phyloP scores from a whole-genome alignment of 2,113 vertebrate genomes.

The Ochotona princeps region DNA sequence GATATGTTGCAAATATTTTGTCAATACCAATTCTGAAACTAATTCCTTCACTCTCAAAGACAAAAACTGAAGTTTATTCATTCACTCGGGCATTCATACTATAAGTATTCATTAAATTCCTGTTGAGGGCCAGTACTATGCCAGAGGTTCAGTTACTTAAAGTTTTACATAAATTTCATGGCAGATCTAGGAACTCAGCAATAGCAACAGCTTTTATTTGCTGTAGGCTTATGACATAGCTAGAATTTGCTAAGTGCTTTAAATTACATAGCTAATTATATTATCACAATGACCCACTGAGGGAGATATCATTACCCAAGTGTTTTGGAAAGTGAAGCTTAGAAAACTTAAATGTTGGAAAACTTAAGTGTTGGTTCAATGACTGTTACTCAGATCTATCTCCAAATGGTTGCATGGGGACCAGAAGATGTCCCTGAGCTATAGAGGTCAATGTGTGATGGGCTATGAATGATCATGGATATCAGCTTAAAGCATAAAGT shows the following conservation, averaged over 20 bases:
- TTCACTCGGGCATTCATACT: slow-evolving; percentile 12
- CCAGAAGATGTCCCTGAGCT: background rate
- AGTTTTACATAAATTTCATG: background rate
- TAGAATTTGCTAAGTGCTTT: slow-evolving; percentile 19
- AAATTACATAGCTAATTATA: background rate
- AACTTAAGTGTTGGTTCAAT: background rate
- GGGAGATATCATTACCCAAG: background rate
- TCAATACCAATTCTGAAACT: slow-evolving; percentile 21
- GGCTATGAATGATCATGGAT: slow-evolving; percentile 32
- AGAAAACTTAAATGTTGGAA: background rate
- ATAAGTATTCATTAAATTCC: slow-evolving; percentile 22
- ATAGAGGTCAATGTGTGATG: background rate
- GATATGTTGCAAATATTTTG: slow-evolving; percentile 4
- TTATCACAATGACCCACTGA: background rate
- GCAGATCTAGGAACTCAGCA: background rate
- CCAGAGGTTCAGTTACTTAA: slow-evolving; percentile 3
- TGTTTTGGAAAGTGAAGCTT: slow-evolving; percentile 16
- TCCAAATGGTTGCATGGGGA: background rate
- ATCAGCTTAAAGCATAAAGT: slow-evolving; percentile 24
- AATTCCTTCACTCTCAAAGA: slow-evolving; percentile 9
- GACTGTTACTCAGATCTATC: background rate
- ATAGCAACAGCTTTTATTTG: slow-evolving; percentile 9
- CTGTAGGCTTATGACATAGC: background rate
- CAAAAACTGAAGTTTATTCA: slow-evolving; percentile 8
- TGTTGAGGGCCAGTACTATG: background rate